phyloP scores from a whole-genome alignment of 2,797 vertebrate genomes.

The Sebastiscus albofasciatus region DNA sequence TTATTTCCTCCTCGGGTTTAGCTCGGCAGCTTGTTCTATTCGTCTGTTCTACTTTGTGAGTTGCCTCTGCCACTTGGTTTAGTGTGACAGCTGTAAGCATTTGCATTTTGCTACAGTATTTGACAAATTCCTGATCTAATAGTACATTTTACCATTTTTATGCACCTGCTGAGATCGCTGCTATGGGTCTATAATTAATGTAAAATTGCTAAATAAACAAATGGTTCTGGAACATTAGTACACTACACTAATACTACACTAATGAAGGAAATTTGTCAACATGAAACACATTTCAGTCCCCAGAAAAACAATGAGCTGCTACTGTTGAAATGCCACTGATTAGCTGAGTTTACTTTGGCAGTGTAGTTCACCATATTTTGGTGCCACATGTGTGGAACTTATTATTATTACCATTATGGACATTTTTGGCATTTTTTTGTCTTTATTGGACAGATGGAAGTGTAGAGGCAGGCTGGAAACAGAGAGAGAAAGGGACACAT shows the following conservation, averaged over 20 bases:
- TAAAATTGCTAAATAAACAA: not conserved
- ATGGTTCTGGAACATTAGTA: not conserved
- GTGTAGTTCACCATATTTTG: too few relatives aligned
- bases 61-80: conserved; percentile 8
- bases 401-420: too few relatives aligned
- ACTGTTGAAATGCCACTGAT: too few relatives aligned
- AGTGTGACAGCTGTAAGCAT: conserved; percentile 16
- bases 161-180: conserved; percentile 1
- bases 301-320: too few relatives aligned
- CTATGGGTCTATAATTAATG: not conserved
- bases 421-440: too few relatives aligned
- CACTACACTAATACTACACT: not conserved
- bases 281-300: not conserved
- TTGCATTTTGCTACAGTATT: not conserved
- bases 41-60: not conserved
- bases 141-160: conserved; percentile 9
- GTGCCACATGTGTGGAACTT: too few relatives aligned
- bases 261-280: conserved; percentile 1
- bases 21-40: not conserved
- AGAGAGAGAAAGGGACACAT: too few relatives aligned
- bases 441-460: too few relatives aligned
- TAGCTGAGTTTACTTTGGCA: too few relatives aligned
- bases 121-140: not conserved
- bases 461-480: too few relatives aligned
- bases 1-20: not conserved